Conservation (phyloP, 37 sponge, comb jelly and placozoan genomes). For the Theonella swinhoei region DNA sequence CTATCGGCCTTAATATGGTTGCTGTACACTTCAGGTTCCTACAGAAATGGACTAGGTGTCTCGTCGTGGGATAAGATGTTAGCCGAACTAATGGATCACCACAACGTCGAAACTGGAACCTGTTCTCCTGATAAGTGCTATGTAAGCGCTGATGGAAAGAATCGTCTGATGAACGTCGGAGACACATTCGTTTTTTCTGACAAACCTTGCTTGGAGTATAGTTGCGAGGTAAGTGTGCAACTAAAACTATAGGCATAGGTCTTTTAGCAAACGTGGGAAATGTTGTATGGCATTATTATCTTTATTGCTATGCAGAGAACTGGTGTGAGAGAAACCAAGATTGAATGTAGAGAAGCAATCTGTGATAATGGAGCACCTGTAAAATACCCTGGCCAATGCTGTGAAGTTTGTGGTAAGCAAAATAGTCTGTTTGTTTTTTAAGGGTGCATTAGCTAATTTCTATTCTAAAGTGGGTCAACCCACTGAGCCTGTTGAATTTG, state of each 20-base stretch:
- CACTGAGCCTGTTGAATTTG: background rate
- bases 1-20: too few species aligned
- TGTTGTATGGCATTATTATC: background rate
- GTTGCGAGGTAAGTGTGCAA: background rate
- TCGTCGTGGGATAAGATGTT: background rate
- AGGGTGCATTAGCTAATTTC: too few species aligned
- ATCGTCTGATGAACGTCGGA: too few species aligned
- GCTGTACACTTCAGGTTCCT: too few species aligned
- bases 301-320: background rate
- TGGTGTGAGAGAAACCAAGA: background rate
- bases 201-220: background rate
- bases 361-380: too few species aligned
- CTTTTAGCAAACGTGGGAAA: too few species aligned
- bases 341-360: background rate
- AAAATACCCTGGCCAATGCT: too few species aligned
- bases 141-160: background rate
- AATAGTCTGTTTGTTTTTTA: too few species aligned
- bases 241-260: too few species aligned
- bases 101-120: background rate
- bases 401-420: too few species aligned
- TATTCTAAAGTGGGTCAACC: too few species aligned
- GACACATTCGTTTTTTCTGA: background rate
- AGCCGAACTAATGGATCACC: background rate
- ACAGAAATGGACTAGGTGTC: background rate
- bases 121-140: background rate